Conservation (phyloP, 2,888 invertebrate genomes). For the Xanthia icteritia region DNA sequence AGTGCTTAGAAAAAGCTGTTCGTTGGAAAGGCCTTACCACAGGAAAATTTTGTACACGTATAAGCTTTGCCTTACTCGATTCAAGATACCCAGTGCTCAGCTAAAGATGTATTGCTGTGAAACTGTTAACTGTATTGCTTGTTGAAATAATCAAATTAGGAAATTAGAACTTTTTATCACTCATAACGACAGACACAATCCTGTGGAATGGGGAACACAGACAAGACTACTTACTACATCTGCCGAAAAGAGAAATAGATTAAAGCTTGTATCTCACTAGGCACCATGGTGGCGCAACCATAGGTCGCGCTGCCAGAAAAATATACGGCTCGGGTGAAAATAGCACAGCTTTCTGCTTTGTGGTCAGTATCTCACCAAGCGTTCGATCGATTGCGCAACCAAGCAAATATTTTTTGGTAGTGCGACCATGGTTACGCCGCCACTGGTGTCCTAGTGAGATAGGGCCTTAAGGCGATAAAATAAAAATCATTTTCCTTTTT, state of each 20-base stretch:
- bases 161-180: neutral
- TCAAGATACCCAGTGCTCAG: neutral
- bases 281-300: too few species aligned
- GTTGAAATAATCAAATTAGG: neutral
- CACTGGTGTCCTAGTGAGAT: too few species aligned
- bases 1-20: neutral
- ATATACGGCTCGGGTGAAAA: too few species aligned
- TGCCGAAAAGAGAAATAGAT: neutral
- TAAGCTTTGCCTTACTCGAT: neutral
- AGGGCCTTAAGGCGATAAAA: neutral
- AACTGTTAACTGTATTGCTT: neutral
- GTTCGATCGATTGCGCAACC: too few species aligned
- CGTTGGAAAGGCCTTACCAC: neutral
- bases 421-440: too few species aligned
- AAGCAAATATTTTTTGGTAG: too few species aligned
- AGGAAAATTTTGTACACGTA: neutral
- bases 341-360: too few species aligned
- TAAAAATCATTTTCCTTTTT: slow-evolving; percentile 49
- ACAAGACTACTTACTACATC: neutral
- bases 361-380: too few species aligned
- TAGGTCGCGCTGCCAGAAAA: too few species aligned
- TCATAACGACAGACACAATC: neutral
- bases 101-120: neutral
- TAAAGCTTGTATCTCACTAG: neutral
- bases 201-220: neutral